Evolutionary conservation across 2,888 invertebrate genomes (phyloP).

Genomic region (Limnephilus rhombicus): DNA sequence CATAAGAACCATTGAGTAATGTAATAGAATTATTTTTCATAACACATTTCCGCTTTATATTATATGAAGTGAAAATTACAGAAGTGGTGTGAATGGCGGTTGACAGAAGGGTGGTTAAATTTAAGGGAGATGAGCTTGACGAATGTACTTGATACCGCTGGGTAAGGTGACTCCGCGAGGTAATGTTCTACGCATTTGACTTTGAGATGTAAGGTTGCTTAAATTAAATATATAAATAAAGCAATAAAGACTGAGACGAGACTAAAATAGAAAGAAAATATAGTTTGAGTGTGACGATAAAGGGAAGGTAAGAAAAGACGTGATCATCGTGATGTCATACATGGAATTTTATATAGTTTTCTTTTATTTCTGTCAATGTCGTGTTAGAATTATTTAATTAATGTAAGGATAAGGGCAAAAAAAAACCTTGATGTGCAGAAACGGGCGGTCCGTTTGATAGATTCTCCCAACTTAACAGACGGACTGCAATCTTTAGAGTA

Average conservation of each 20-base stretch:
- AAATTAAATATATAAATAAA: neutral
- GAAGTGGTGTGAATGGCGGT: neutral
- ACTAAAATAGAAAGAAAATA: neutral
- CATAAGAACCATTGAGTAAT: neutral
- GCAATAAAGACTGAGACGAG: neutral
- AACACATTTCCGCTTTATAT: no score
- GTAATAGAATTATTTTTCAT: neutral
- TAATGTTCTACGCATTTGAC: neutral
- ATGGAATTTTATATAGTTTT: neutral
- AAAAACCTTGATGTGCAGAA: no score
- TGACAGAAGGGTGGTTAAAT: neutral
- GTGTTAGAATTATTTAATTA: no score
- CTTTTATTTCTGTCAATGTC: no score
- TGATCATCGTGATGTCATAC: neutral
- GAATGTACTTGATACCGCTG: neutral
- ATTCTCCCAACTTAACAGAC: no score
- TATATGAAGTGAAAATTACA: neutral
- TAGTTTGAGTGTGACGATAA: neutral
- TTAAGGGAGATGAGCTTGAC: neutral
- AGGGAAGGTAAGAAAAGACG: neutral
- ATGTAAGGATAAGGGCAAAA: no score
- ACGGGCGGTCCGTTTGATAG: no score
- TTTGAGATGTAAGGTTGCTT: neutral
- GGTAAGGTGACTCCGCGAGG: neutral
- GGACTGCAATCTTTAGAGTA: no score